phyloP scores from a whole-genome alignment of 2,113 vertebrate species.

The Anseranas semipalmata region DNA sequence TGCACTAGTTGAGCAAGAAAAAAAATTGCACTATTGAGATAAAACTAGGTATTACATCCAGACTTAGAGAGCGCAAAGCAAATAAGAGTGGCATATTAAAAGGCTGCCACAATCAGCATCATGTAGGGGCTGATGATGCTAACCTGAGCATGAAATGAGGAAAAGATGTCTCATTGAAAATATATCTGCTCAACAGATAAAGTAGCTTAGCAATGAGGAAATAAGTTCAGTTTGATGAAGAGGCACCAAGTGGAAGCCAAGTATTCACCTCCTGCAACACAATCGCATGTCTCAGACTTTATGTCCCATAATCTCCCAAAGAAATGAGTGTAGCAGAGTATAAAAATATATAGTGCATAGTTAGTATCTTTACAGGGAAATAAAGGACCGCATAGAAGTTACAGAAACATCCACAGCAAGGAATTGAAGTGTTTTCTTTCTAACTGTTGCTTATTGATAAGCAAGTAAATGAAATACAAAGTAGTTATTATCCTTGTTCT shows the following conservation, averaged over 20 bases:
- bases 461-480: not conserved
- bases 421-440: not conserved
- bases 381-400: not conserved
- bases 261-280: not conserved
- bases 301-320: not conserved
- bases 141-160: not conserved
- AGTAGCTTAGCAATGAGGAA: not conserved
- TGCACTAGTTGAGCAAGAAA: not conserved
- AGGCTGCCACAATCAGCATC: not conserved
- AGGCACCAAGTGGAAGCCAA: not conserved
- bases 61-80: not conserved
- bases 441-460: not conserved
- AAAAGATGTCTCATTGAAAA: not conserved
- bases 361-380: not conserved
- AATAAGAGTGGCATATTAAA: not conserved
- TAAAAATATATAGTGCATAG: not conserved
- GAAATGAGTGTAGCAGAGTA: not conserved
- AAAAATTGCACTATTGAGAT: not conserved
- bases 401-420: not conserved
- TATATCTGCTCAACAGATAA: not conserved
- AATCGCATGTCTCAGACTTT: not conserved
- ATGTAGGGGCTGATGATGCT: not conserved
- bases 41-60: not conserved
- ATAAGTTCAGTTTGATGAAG: not conserved
- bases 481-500: not conserved